These are phyloP conservation scores for Lamproptera curius DNA, from an alignment of 2,888 invertebrate species.

Conservation along the genomic window DNA sequence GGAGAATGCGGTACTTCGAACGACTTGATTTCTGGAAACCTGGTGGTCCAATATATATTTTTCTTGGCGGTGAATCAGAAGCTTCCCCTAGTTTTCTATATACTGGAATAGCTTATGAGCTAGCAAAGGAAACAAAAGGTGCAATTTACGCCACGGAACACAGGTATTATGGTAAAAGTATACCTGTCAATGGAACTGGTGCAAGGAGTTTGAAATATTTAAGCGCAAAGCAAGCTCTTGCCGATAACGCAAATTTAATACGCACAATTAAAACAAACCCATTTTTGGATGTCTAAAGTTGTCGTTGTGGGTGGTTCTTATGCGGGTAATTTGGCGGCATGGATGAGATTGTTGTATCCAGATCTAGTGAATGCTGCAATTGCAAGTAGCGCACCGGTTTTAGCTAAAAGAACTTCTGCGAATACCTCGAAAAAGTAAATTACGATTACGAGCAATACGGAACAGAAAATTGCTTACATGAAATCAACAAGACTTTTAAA, in stretches of 20 bases:
- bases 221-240: constrained; percentile 57
- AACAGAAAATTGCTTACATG: constrained; percentile 41
- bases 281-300: constrained; percentile 45
- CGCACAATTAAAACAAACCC: constrained; percentile 39
- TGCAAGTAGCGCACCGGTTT: constrained; percentile 62
- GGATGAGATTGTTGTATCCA: constrained; percentile 59
- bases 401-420: constrained; percentile 62
- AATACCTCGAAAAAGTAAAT: constrained; percentile 60
- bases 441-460: constrained; percentile 57
- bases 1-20: constrained; percentile 62
- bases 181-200: constrained; percentile 45
- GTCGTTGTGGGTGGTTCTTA: constrained; percentile 65
- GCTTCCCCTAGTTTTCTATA: constrained; percentile 44
- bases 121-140: constrained; percentile 62
- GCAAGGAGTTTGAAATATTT: constrained; percentile 50
- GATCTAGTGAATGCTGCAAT: constrained; percentile 56
- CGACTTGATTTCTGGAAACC: constrained; percentile 47
- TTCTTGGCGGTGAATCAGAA: constrained; percentile 54
- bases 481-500: constrained; percentile 43
- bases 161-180: constrained; percentile 63
- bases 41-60: constrained; percentile 54
- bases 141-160: constrained; percentile 60
- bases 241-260: constrained; percentile 51
- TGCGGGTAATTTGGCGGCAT: constrained; percentile 63
- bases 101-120: constrained; percentile 49